Evolutionary conservation across 2,888 invertebrate genomes (phyloP), one percentile per base, ranked within the genome.

Genomic region (Eretmocerus hayati): DNA sequence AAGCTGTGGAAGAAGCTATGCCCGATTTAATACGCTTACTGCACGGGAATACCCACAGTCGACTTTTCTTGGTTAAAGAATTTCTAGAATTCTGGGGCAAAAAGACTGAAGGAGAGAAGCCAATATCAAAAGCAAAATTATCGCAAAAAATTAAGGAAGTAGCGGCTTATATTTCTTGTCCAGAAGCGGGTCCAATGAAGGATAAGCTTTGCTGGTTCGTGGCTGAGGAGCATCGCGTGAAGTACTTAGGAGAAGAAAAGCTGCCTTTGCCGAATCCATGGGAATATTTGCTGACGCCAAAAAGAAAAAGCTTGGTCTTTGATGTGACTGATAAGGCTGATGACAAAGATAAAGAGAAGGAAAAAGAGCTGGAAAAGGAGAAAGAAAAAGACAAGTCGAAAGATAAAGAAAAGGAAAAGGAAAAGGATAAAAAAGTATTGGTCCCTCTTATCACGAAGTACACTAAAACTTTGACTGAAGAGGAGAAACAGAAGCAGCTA

Each of bases 151-250:
- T 87, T 26, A 76, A 76, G 41, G 76, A 80, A 56, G 72, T 84
- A 13, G 83, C 83, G 1, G 71, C 68, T 2, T 82, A 83, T 76
- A 78, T 74, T 54, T 72, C 74, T 42, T 76, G 77, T 54, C 72
- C 77, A 0, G 54, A 54, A 11, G 8, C 44, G 13, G 77, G 76
- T 2, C 67, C 74, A 4, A 69, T 76, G 66, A 74, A 75, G 50
- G 77, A 78, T 44, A 80, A 77, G 48, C 66, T 70, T n/a, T 82
- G 81, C 58, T 86, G 86, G 87, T 76, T 78, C 57, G 83, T 87
- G 1, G 62, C 75, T 1, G 72, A 77, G 8, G 77, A 79, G 11
- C 58, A 77, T 2, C 70, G 80, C 13, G 71, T 77, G 30, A 74
- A 79, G 58, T 80, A 79, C 65, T 66, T 74, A 5, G 62, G 76